Evolutionary conservation across 2,888 invertebrate species (phyloP).

Genomic region (Chymomyza caudatula): DNA sequence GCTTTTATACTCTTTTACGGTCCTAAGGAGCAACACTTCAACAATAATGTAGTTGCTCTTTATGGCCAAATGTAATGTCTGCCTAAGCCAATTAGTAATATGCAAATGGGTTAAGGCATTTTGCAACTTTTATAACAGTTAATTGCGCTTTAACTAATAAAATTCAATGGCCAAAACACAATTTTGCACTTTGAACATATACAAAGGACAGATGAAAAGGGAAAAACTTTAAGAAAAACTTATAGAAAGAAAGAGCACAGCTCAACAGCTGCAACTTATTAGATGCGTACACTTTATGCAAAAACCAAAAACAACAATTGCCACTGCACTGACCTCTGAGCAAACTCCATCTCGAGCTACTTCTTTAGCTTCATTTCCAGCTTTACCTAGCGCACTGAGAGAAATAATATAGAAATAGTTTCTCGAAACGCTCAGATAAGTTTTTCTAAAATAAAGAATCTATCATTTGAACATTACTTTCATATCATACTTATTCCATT

Average conservation of each 20-base stretch:
- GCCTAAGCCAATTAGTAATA: constrained; percentile 58
- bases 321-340: neutral
- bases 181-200: constrained; percentile 46
- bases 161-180: constrained; percentile 61
- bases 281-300: constrained; percentile 57
- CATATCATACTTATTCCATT: too few relatives aligned
- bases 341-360: neutral
- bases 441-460: too few relatives aligned
- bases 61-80: constrained; percentile 38
- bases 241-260: neutral
- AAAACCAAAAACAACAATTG: constrained; percentile 58
- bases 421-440: too few relatives aligned
- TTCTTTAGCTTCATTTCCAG: neutral
- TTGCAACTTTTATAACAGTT: constrained; percentile 45
- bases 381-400: neutral
- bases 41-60: neutral
- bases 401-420: too few relatives aligned
- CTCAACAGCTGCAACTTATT: constrained; percentile 63
- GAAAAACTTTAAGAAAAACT: constrained; percentile 2
- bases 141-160: constrained; percentile 61
- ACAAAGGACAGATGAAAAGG: neutral
- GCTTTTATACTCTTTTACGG: neutral
- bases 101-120: constrained; percentile 50
- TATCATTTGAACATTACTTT: too few relatives aligned
- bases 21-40: neutral